Percentiles rank a stretch among this genome's conserved stretches.
phyloP scores from a whole-genome alignment of 2,113 vertebrate species.

The Bettongia penicillata region DNA sequence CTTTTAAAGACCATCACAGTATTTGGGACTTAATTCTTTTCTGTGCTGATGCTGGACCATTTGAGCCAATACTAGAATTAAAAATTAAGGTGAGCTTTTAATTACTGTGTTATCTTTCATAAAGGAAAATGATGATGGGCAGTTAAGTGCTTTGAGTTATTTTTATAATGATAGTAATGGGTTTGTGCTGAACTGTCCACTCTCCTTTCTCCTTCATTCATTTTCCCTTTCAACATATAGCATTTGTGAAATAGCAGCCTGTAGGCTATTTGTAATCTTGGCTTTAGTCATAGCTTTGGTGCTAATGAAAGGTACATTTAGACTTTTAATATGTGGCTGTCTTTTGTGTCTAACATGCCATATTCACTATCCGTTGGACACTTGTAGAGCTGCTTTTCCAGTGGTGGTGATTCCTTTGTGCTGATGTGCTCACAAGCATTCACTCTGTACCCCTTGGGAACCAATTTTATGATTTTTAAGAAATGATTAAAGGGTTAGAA shows the following conservation, averaged over 20 bases:
- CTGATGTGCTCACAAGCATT: background rate
- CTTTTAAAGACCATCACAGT: conserved; percentile 3
- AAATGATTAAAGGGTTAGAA: background rate
- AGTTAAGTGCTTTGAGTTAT: background rate
- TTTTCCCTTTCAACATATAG: conserved; percentile 11
- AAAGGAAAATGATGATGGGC: background rate
- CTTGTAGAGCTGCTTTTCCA: background rate
- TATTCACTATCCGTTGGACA: background rate
- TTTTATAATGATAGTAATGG: background rate
- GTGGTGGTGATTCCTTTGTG: background rate
- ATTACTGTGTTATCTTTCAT: background rate
- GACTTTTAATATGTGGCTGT: background rate
- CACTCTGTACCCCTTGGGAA: background rate
- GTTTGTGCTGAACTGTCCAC: conserved; percentile 1
- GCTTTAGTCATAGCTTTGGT: background rate
- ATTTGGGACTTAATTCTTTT: conserved; percentile 15
- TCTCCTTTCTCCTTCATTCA: background rate
- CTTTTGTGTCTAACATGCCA: background rate
- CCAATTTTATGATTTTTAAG: background rate
- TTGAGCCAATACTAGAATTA: background rate
- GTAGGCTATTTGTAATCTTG: background rate
- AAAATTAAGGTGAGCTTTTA: background rate
- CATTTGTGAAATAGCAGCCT: background rate
- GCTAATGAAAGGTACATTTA: background rate
- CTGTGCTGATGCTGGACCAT: background rate